These are phyloP conservation scores for Neogobius melanostomus DNA, from an alignment of 2,113 vertebrate genomes.

Conservation along the genomic window DNA sequence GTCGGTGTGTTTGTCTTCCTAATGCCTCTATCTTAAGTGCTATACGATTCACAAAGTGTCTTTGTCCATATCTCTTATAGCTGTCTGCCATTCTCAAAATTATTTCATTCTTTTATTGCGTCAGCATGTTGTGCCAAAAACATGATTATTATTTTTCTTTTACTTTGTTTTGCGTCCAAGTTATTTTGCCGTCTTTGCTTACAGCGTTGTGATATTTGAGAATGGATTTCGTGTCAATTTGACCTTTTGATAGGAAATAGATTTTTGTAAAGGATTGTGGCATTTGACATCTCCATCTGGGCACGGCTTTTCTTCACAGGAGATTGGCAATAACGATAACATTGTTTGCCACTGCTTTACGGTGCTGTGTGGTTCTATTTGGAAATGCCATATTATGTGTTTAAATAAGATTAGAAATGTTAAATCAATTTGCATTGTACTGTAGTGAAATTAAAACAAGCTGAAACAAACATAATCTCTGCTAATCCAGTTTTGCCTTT, in stretches of 20 bases:
- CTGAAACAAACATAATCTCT: not conserved
- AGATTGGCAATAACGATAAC: not conserved
- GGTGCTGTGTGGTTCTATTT: conserved; percentile 2
- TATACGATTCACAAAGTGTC: conserved; percentile 35
- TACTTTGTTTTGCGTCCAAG: conserved; percentile 21
- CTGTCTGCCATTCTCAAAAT: not conserved
- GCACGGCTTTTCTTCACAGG: conserved; percentile 11
- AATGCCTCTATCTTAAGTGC: conserved; percentile 10
- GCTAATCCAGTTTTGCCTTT: not conserved
- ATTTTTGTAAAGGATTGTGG: conserved; percentile 43
- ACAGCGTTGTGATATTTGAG: conserved; percentile 51
- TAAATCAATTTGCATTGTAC: not conserved
- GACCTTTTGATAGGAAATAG: conserved; percentile 58
- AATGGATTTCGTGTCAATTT: conserved; percentile 45
- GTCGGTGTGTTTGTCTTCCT: conserved; percentile 14
- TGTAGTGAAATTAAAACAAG: not conserved
- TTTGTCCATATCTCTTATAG: conserved; percentile 24
- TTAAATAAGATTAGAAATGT: not conserved
- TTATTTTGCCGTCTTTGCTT: conserved; percentile 24
- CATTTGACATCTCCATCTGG: conserved; percentile 48
- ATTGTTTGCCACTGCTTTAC: not conserved
- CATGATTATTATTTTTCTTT: conserved; percentile 1
- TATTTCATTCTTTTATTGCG: conserved; percentile 16
- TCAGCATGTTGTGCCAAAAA: conserved; percentile 5
- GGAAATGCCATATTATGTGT: conserved; percentile 6